Evolutionary conservation across 2,888 invertebrate genomes (phyloP).

Genomic region (Drosophila eohydei): DNA sequence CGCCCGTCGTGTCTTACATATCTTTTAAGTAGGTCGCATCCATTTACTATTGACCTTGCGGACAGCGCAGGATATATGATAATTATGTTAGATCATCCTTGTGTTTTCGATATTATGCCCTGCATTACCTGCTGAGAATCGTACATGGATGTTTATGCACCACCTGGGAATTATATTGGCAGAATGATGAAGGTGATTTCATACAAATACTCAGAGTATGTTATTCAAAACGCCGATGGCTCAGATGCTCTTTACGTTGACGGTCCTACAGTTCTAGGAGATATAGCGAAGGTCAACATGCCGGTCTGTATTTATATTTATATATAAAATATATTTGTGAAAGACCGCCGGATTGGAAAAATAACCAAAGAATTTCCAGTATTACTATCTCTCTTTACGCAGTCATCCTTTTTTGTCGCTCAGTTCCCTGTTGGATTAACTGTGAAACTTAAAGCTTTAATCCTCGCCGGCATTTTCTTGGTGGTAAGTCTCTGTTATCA

Average conservation of each 20-base stretch:
- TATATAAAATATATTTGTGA: neutral
- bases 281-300: neutral
- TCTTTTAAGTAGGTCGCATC: rapidly evolving
- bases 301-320: neutral
- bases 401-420: neutral
- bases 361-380: neutral
- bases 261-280: neutral
- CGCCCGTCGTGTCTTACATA: neutral
- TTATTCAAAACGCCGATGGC: neutral
- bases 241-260: neutral
- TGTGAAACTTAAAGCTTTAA: neutral
- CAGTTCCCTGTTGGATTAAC: neutral
- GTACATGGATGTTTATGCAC: neutral
- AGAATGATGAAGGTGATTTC: neutral
- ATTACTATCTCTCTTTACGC: neutral
- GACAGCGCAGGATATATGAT: neutral
- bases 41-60: neutral
- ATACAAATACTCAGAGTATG: neutral
- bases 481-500: neutral
- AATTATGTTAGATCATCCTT: neutral
- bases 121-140: neutral
- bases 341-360: neutral
- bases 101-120: neutral
- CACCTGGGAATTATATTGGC: neutral
- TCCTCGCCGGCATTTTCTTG: neutral